Base-by-base conservation (phyloP, 2,888 invertebrate species). In the Limnephilus rhombicus region DNA sequence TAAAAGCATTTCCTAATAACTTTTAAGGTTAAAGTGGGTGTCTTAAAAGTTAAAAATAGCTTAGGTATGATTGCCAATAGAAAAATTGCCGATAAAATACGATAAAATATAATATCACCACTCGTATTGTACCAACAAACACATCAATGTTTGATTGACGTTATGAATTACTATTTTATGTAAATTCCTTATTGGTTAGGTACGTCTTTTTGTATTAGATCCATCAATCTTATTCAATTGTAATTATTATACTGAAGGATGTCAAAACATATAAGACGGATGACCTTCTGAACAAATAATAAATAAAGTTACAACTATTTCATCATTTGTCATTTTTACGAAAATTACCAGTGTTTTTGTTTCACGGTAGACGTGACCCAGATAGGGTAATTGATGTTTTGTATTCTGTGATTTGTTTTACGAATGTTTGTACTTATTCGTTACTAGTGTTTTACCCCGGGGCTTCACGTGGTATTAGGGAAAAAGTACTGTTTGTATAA, bases 171-270 rank as follows among this genome's bases (percentile, higher is more conserved):
- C 68, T 24, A 5, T 15, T 34, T 37, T 37, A 83, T 83, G 18
- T 83, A 83, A 83, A 83, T 83, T 12, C 31, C 37, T 83, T 83
- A 83, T 37, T 37, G 83, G 83, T 24, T 2, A 9, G 31, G 11
- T 24, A 34, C 18, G 37, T 11, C 37, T 34, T 83, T 83, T 83
- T 1, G 13, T 34, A 83, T 83, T 83, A 37, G 9, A 24, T 1
- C 24, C 83, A 83, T 83, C 83, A 83, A 83, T 83, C 83, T 83
- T 34, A 37, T 83, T 83, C 83, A 18, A 18, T 37, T 37, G 15
- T 83, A 83, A 83, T 83, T 83, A 83, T 68, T 68, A 68, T 68
- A 68, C 68, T 68, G 83, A 15, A 24, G 83, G 83, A 24, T 37
- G 83, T 83, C 34, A 83, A 83, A 83, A 83, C 24, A 37, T 37